A percentile compares a stretch with the other conserved stretches of the same genome.
These are phyloP conservation scores for Macrosteles quadrilineatus DNA, from an alignment of 1,140 invertebrate species.

Conservation along the genomic window DNA sequence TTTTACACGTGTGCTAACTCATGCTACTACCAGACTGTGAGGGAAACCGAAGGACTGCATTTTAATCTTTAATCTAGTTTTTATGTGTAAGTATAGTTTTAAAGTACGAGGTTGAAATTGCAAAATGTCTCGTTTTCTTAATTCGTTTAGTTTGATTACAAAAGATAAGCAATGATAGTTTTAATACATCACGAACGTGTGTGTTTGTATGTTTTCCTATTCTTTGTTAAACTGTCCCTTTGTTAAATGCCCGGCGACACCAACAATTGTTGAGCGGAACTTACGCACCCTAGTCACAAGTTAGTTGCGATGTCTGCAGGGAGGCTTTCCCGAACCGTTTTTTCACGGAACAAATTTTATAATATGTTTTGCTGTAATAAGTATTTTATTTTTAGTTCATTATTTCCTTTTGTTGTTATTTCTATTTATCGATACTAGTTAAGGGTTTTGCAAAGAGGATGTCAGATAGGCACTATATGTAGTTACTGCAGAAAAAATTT, in stretches of 20 bases:
- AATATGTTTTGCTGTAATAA: conserved; percentile 39
- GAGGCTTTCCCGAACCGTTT: conserved; percentile 22
- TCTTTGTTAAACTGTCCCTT: conserved; percentile 31
- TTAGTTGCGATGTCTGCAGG: conserved; percentile 40
- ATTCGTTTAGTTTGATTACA: conserved; percentile 28
- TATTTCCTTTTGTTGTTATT: conserved; percentile 40
- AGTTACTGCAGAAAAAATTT: conserved; percentile 11
- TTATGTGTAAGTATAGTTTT: conserved; percentile 10
- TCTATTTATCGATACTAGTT: conserved; percentile 38
- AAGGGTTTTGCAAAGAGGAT: conserved; percentile 30
- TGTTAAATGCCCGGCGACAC: conserved; percentile 37
- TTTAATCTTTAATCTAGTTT: conserved; percentile 19
- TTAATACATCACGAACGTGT: conserved; percentile 32
- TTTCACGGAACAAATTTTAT: conserved; percentile 38
- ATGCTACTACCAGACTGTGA: conserved; percentile 20
- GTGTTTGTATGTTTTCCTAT: conserved; percentile 27
- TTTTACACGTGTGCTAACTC: conserved; percentile 16
- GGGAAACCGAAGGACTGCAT: conserved; percentile 29
- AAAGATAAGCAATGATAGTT: background rate
- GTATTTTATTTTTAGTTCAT: conserved; percentile 41
- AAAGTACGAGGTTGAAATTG: conserved; percentile 18
- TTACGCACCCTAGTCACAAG: conserved; percentile 41
- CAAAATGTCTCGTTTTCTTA: conserved; percentile 29
- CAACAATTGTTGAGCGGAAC: conserved; percentile 42
- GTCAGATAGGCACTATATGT: conserved; percentile 28